Evolutionary conservation across 2,888 invertebrate species (phyloP), one percentile per base, ranked within the genome.

Genomic region (Leptodirus hochenwartii): DNA sequence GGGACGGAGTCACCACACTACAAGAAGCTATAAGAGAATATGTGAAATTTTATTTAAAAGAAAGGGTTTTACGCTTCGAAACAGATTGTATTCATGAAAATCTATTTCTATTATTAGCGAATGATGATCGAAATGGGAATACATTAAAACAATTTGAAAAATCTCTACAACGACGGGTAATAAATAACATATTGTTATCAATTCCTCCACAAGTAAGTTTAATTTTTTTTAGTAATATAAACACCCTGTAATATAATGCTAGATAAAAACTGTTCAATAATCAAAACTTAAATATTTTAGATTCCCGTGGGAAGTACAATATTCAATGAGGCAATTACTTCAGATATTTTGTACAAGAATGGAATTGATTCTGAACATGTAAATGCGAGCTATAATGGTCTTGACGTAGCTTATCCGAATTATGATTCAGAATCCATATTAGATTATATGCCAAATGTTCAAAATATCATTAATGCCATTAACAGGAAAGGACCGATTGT

Each of bases 41-140:
- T 4, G 10, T 11, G 4, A 22, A 4, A 4, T 22, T 4, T 11
- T 11, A 15, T 5, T 9, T 5, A 6, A 26, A 9, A 5, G 6
- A 30, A 22, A 5, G 27, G 22, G 12, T 15, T 27, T 39, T 54
- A 25, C 41, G 43, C 3, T 54, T 47, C 35, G 54, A 53, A 22
- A 55, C 57, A 2, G 58, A 61, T 36, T 62, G 62, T 39, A 45
- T 61, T 17, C 56, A 60, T 33, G 53, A 58, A 37, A 46, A 53
- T 42, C 35, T 59, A 2, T 41, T 51, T 25, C 40, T 45, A 31
- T 27, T 41, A 32, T 13, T 42, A 6, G 15, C 36, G 14, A 27
- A 28, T 16, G 32, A 29, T 10, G 27, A 20, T 11, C 5, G 4
- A 24, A 24, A 24, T 10, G 16, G 13, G 5, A 5, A 14, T 6